A percentile compares a stretch with the other conserved stretches of the same genome.
phyloP scores from a whole-genome alignment of 2,113 vertebrate species.

The Cynocephalus volans region DNA sequence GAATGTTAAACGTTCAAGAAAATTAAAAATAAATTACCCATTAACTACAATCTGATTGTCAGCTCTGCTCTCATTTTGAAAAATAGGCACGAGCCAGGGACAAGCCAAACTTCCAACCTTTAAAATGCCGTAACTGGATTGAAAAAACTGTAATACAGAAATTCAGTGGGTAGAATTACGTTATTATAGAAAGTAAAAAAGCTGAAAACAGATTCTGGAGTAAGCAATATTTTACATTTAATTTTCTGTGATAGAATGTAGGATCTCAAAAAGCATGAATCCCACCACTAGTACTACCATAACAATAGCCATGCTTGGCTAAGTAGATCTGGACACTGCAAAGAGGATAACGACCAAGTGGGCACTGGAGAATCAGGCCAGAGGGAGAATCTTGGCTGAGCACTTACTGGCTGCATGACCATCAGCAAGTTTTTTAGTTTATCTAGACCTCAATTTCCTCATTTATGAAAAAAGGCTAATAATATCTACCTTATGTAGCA shows the following conservation, averaged over 20 bases:
- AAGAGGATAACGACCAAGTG: background rate
- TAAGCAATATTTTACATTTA: background rate
- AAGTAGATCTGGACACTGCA: background rate
- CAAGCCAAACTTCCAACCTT: background rate
- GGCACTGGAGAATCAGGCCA: background rate
- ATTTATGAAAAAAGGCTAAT: background rate
- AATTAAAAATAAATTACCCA: constrained; percentile 59
- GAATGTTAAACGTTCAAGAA: constrained; percentile 40
- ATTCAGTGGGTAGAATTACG: background rate
- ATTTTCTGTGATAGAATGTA: background rate
- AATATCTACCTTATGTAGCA: background rate
- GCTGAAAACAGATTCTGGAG: background rate
- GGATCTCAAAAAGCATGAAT: background rate
- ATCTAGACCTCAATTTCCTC: background rate
- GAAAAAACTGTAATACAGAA: background rate
- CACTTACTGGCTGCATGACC: background rate
- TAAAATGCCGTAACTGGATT: background rate
- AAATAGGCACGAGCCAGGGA: background rate
- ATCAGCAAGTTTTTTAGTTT: background rate
- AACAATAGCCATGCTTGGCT: rapidly evolving
- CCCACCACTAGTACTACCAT: rapidly evolving
- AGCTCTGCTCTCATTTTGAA: constrained; percentile 37
- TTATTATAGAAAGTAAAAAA: background rate
- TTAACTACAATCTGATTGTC: constrained; percentile 6
- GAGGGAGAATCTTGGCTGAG: background rate